Base-by-base conservation (phyloP, 2,113 vertebrate species). In the Calidris pugnax region DNA sequence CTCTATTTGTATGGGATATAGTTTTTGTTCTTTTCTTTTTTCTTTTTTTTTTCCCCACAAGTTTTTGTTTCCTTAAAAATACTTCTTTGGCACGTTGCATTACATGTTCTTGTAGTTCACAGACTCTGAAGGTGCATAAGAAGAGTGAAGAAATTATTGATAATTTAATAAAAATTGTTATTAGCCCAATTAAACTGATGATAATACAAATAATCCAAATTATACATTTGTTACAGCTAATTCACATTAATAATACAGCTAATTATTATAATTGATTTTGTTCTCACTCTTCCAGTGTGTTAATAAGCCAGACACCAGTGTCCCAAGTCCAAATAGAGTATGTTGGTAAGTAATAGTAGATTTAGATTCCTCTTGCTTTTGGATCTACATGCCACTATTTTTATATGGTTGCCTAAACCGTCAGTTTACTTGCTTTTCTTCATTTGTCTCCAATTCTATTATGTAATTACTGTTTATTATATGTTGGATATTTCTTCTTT, bases 301-400 rank as follows among this genome's bases (percentile, higher is more conserved):
- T 81, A 30, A 56, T 50, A 76, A 73, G 17, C 10, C n/a, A 51
- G 14, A 26, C 1, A 7, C 5, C 35, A 69, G 6, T 32, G n/a
- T 84, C 15, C 16, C 19, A 73, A 50, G 19, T 55, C 12, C 43
- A 50, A 50, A 51, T 47, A 35, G 7, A n/a, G 2, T 63, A 27
- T 30, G 19, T 14, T 57, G 30, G 8, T n/a, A n/a, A 23, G 6
- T n/a, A n/a, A 26, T 14, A 7, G 9, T 32, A 72, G 15, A 6
- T 64, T 83, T 80, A 9, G 9, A 45, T 47, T 35, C 4, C 2
- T 7, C 12, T 45, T 59, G 43, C 2, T 55, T 78, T 86, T 89
- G 4, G 2, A 2, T 59, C 33, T 22, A 16, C 3, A 0, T 37
- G 7, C 3, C 3, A 33, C 13, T 75, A 21, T 59, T 67, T 79